Conservation (phyloP, 2,113 vertebrate species). For the Pseudopodoces humilis region DNA sequence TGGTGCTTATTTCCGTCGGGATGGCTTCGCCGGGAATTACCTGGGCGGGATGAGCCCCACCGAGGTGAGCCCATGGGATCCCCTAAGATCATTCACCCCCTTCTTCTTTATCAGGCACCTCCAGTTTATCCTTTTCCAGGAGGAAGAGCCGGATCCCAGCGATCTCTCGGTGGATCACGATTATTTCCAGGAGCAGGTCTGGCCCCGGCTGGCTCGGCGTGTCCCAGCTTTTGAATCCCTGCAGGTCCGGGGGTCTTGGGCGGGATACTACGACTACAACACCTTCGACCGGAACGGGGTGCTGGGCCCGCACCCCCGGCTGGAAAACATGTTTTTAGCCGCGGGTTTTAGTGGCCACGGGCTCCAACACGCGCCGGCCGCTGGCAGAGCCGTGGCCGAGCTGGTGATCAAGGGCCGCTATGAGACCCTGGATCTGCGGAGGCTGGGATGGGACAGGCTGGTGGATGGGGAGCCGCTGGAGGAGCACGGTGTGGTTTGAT, state of each 20-base stretch:
- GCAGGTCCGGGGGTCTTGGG: not conserved
- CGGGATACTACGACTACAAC: not conserved
- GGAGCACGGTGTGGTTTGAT: not conserved
- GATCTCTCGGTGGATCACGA: not conserved
- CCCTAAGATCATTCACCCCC: not conserved
- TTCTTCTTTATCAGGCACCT: fast-evolving
- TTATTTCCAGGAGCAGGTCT: constrained; percentile 3
- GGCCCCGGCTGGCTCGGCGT: not conserved
- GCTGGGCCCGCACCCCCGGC: not conserved
- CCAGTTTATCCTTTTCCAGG: not conserved
- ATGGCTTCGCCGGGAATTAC: constrained; percentile 88
- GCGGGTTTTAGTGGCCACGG: not conserved
- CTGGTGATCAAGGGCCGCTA: not conserved
- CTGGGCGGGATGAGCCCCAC: constrained; percentile 82
- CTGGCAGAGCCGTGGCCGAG: not conserved
- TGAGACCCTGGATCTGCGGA: not conserved
- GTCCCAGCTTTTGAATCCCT: not conserved
- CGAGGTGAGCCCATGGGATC: constrained; percentile 66
- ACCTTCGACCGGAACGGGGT: not conserved
- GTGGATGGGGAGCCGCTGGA: fast-evolving
- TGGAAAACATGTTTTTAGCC: not conserved
- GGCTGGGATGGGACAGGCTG: not conserved
- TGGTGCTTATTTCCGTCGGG: constrained; percentile 84
- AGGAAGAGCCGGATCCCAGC: not conserved
- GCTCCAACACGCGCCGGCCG: not conserved